A percentile compares a stretch with the other conserved stretches of the same genome.
These are phyloP conservation scores for Triplophysa yarkandensis DNA, from an alignment of 2,797 vertebrate species.

Conservation along the genomic window DNA sequence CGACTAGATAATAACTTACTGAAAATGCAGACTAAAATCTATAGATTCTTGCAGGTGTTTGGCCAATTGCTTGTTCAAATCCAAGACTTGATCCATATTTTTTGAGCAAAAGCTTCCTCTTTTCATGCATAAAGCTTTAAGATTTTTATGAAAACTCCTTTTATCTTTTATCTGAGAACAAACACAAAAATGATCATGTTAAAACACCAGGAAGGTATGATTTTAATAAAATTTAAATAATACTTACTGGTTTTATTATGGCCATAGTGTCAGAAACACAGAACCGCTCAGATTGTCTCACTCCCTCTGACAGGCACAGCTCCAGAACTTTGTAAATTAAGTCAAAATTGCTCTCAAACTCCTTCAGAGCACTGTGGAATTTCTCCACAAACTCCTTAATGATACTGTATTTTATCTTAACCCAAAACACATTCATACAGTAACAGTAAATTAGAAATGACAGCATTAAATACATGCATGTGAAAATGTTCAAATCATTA, in stretches of 20 bases:
- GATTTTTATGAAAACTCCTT: slow-evolving; percentile 4
- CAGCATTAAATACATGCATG: too few species aligned
- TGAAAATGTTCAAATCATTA: too few species aligned
- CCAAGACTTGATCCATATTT: not conserved
- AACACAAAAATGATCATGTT: not conserved
- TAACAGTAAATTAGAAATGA: too few species aligned
- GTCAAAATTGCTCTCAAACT: not conserved
- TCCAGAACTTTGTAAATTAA: not conserved
- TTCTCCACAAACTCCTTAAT: not conserved
- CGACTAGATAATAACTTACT: not conserved
- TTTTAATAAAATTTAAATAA: not conserved
- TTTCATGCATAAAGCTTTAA: slow-evolving; percentile 5
- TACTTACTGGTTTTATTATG: not conserved
- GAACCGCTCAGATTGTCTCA: not conserved
- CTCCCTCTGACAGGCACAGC: not conserved
- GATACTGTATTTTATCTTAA: too few species aligned
- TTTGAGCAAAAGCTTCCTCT: not conserved
- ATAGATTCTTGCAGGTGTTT: not conserved
- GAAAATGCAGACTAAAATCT: not conserved
- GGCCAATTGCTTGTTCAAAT: not conserved
- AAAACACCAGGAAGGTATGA: not conserved
- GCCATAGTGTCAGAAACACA: not conserved
- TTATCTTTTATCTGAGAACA: not conserved
- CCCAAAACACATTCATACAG: too few species aligned
- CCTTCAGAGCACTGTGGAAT: not conserved